These are phyloP conservation scores for Cantharis rufa DNA, from an alignment of 2,888 invertebrate genomes.

Conservation along the genomic window DNA sequence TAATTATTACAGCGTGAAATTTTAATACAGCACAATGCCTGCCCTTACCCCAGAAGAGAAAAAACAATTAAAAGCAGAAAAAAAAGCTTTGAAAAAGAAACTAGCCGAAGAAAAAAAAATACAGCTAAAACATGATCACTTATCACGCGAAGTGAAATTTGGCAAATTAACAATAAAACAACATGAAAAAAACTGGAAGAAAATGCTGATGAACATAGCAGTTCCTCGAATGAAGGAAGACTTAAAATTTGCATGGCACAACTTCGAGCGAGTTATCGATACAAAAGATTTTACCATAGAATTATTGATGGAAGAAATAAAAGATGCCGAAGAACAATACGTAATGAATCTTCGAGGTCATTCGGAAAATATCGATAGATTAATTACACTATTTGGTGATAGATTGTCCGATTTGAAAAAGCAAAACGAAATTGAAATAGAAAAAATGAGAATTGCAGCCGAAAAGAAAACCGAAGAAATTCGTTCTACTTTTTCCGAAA, in stretches of 20 bases:
- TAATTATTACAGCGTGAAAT: neutral
- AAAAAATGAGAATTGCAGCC: constrained; percentile 53
- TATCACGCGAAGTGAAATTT: constrained; percentile 52
- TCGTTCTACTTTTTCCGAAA: constrained; percentile 53
- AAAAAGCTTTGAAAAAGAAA: constrained; percentile 41
- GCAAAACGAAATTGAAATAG: constrained; percentile 45
- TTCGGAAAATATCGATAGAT: constrained; percentile 50
- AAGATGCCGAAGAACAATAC: constrained; percentile 53
- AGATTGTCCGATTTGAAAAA: constrained; percentile 46
- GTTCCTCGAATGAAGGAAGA: constrained; percentile 53
- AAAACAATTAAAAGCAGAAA: constrained; percentile 33
- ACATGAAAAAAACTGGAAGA: constrained; percentile 51
- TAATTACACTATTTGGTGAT: constrained; percentile 48
- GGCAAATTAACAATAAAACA: constrained; percentile 47
- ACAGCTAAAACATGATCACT: constrained; percentile 45
- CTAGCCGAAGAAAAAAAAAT: constrained; percentile 40
- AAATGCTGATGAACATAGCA: constrained; percentile 51
- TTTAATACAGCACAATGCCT: neutral
- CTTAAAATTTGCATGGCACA: constrained; percentile 53
- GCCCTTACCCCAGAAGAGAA: constrained; percentile 38
- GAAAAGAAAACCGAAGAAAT: constrained; percentile 55
- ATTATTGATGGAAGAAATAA: constrained; percentile 53
- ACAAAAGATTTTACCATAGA: constrained; percentile 55
- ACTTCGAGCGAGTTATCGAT: constrained; percentile 56
- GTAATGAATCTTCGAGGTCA: constrained; percentile 50